These are phyloP conservation scores for Cepphus grylle DNA, from an alignment of 2,113 vertebrate species.

Conservation along the genomic window DNA sequence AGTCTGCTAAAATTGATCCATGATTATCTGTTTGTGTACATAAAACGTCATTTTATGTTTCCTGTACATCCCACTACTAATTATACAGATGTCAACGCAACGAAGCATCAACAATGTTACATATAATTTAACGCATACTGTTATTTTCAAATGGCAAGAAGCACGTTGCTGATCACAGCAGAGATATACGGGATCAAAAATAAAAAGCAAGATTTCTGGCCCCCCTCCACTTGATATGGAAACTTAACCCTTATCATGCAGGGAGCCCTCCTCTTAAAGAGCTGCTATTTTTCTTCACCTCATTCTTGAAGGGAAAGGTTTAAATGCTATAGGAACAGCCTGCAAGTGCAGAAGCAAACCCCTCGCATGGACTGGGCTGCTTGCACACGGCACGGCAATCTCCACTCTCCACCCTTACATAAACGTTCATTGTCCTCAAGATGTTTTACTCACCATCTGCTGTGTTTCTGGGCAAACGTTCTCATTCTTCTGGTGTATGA, in stretches of 20 bases:
- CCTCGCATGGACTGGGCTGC: not conserved
- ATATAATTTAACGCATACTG: not conserved
- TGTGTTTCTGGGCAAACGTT: not conserved
- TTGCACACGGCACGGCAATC: not conserved
- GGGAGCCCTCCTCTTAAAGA: not conserved
- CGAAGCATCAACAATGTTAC: not conserved
- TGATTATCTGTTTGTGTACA: not conserved
- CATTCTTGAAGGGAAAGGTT: conserved; percentile 7
- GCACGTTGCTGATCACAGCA: not conserved
- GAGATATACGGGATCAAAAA: not conserved
- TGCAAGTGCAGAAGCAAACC: not conserved
- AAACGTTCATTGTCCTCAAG: not conserved
- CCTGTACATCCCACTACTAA: not conserved
- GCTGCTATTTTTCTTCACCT: not conserved
- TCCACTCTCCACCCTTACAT: not conserved
- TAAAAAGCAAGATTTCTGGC: not conserved
- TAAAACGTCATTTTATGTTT: not conserved
- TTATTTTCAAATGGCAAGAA: not conserved
- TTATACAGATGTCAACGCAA: not conserved
- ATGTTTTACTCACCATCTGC: conserved; percentile 14
- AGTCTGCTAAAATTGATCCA: not conserved
- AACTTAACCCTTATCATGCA: not conserved
- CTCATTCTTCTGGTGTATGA: not conserved
- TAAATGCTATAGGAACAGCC: conserved; percentile 55
- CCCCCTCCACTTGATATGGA: no score